Base-by-base conservation (phyloP, 2,888 invertebrate genomes). In the Willowsia nigromaculata region DNA sequence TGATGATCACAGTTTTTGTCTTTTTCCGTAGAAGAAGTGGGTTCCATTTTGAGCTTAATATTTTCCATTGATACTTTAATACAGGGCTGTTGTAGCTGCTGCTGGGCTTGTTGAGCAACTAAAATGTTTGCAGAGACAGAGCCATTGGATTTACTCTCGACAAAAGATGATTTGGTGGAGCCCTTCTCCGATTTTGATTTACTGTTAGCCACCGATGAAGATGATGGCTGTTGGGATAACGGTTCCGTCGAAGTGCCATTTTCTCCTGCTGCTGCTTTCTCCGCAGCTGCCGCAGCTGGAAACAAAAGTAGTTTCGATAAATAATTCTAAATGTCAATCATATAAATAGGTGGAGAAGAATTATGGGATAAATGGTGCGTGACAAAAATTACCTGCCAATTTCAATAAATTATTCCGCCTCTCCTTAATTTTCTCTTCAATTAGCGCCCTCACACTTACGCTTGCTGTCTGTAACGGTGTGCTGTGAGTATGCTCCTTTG, bases 401-500 rank as follows among this genome's bases (percentile, higher is more conserved):
- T 88, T 88, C 56, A 88, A 37, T n/a, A 88, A 62, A 50, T 91
- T 96, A 83, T 94, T 95, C 93, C 98, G 95, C 93, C 97, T 97
- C 94, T 97, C 98, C 93, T 98, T 98, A 92, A 98, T 98, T 94
- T 98, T 98, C 94, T 98, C 98, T 94, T 98, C 98, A 92, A 98
- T 98, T 68, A 98, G 95, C 11, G 98, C 98, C 89, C 98, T 95
- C 6, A 98, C 97, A 89, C 97, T 97, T 90, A 97, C 97, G 92
- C 97, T 98, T 6, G 97, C 98, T n/a, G 98, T 98, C 94, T 98
- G 97, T 91, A 98, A 94, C 0, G 98, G 97, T 5, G 97, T 97
- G 5, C 97, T 90, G 27, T 91, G 80, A 9, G 90, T 80, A 5
- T 68, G 59, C 74, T 92, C 92, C 47, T 92, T 92, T 33, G 83